Conservation (phyloP, 2,888 invertebrate genomes). For the Microdon myrmicae region DNA sequence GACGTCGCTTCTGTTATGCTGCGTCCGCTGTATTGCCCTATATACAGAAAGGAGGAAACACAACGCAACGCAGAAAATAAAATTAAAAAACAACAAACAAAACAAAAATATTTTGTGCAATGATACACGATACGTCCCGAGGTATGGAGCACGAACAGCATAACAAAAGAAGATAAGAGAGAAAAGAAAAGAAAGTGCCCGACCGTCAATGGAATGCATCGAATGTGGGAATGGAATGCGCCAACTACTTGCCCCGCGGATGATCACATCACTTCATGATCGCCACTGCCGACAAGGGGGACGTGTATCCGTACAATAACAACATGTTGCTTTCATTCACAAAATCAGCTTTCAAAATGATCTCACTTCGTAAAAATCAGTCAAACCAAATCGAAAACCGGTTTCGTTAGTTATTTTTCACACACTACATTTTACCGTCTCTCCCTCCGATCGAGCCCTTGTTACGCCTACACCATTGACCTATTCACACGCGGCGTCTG, state of each 20-base stretch:
- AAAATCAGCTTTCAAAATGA: slow-evolving; percentile 69
- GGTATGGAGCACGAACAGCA: slow-evolving; percentile 1
- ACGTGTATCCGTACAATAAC: too few relatives aligned
- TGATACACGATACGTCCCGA: slow-evolving; percentile 15
- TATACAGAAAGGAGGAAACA: slow-evolving; percentile 22
- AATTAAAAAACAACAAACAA: slow-evolving; percentile 15
- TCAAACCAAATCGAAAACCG: slow-evolving; percentile 69
- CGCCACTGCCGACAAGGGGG: too few relatives aligned
- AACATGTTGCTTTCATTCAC: slow-evolving; percentile 65
- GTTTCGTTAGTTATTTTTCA: slow-evolving; percentile 63
- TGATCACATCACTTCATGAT: too few relatives aligned
- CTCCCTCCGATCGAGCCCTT: background rate
- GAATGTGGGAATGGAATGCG: slow-evolving; percentile 43
- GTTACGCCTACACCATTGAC: too few relatives aligned
- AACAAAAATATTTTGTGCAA: slow-evolving; percentile 37
- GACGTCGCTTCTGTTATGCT: background rate
- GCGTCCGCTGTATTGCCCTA: slow-evolving; percentile 37
- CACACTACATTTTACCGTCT: slow-evolving; percentile 26
- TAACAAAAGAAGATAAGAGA: too few relatives aligned
- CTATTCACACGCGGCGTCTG: background rate
- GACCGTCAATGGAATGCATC: slow-evolving; percentile 38
- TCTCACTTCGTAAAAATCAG: slow-evolving; percentile 68
- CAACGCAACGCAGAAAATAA: slow-evolving; percentile 16
- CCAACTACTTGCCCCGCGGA: slow-evolving; percentile 33
- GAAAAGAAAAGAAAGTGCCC: slow-evolving; percentile 29